Conservation (phyloP, 2,797 vertebrate species). For the Argyrosomus regius region DNA sequence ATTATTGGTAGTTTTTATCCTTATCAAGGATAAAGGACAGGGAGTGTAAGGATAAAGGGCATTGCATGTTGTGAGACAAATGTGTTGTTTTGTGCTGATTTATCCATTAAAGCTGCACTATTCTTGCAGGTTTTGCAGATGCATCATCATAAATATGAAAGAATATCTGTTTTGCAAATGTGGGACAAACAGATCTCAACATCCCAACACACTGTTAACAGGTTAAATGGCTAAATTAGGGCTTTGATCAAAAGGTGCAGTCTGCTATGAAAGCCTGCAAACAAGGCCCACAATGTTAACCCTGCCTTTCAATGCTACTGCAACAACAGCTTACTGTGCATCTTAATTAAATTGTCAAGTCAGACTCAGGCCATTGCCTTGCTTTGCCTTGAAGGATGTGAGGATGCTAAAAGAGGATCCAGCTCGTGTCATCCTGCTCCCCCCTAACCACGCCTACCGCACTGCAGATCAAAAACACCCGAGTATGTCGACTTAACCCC, state of each 20-base stretch:
- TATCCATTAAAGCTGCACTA: background rate
- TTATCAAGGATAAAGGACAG: background rate
- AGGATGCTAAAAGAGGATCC: conserved; percentile 75
- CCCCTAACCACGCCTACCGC: conserved; percentile 89
- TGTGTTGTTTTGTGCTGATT: background rate
- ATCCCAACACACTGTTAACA: background rate
- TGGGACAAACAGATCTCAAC: background rate
- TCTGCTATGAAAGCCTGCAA: background rate
- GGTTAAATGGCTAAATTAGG: background rate
- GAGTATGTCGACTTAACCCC: conserved; percentile 42
- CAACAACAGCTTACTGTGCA: conserved; percentile 60
- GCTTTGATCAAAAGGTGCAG: conserved; percentile 6
- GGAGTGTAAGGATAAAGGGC: background rate
- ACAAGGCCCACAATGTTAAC: conserved; percentile 22
- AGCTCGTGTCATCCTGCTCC: conserved; percentile 56
- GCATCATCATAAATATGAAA: background rate
- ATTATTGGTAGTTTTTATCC: background rate
- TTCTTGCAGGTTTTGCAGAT: background rate
- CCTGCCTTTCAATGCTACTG: conserved; percentile 28
- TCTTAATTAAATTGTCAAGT: conserved; percentile 65
- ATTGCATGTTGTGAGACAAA: background rate
- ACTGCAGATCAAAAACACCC: conserved; percentile 92
- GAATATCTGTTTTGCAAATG: background rate
- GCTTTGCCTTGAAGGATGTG: conserved; percentile 47
- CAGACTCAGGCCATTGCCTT: conserved; percentile 47